Base-by-base conservation (phyloP, 2,113 vertebrate species). In the Indicator maculatus region DNA sequence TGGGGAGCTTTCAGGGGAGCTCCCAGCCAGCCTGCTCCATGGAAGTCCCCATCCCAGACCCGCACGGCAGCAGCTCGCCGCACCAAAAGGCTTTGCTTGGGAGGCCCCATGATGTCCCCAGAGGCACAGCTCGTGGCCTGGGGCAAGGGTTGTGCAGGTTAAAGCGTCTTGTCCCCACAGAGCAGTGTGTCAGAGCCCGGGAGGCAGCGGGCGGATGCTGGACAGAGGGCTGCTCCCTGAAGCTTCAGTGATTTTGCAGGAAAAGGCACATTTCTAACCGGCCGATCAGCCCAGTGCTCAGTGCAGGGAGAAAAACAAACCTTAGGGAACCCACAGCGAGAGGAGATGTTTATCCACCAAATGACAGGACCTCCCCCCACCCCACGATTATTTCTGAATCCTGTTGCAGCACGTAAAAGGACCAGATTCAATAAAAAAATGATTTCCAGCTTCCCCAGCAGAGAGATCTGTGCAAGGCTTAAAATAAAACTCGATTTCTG, bases 401-500 rank as follows among this genome's bases (percentile, higher is more conserved):
- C 95, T 97, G 95, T 96, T 86, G 95, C 93, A 97, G 97, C 97
- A 97, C 6, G 86, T 96, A 97, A 96, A 89, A 97, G 92, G 93
- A 96, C 59, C 83, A 97, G 93, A 97, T 97, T 97, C 86, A 96
- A 94, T 93, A 64, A 64, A 96, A 96, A 96, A 93, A 93, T 85
- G 20, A 95, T 96, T 90, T 96, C 97, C 96, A 98, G 94, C 95
- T 97, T 95, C 89, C 85, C 90, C 91, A 92, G 95, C 89, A 93
- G 53, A 78, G 74, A 95, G 94, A 97, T 96, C 96, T 77, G 38
- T 77, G 90, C 47, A 92, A 94, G 83, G 88, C 94, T 92, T 97
- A 96, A 97, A 97, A 97, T 90, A 96, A 97, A 97, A 96, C 95
- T 95, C 23, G 86, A 91, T 96, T 97, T 97, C 97, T 94, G 89